Evolutionary conservation across 2,113 vertebrate species (phyloP), one percentile per base, ranked within the genome.

Genomic region (Abramis brama): DNA sequence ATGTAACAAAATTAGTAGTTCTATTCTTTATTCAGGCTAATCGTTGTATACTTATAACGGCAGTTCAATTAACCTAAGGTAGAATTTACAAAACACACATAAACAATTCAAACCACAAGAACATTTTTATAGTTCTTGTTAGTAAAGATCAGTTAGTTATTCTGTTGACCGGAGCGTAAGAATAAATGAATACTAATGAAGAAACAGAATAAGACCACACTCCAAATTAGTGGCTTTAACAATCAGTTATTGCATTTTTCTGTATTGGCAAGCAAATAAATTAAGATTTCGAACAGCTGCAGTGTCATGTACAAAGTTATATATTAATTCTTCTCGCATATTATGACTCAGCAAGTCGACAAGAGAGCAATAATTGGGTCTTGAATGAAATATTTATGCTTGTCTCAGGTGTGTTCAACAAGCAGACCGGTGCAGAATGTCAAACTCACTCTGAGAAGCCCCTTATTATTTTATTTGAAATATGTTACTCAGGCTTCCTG

Each of bases 351-450:
- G 79, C 64, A 74, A 60, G 30, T 74, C 43, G 13, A 78, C 25
- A 39, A 73, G 25, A 75, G 50, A 64, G 59, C 60, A 66, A 66
- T 81, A 81, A 81, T 64, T 80, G 68, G 79, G 70, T 86, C n/a
- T 76, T 86, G 23, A 86, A 84, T 86, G 55, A 86, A 75, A 84
- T 62, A 77, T 60, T 19, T n/a, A 43, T 59, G 68, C 68, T 76
- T 45, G 43, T 77, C 76, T 77, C 62, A 75, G 78, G 57, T 84
- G 83, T 86, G 83, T 87, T 90, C 89, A 87, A 83, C 79, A 89
- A 86, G 81, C 82, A 87, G 86, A 87, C 75, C 21, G 86, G 86
- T 84, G 84, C 83, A 68, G 15, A 74, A 76, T 75, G 77, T 60
- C 43, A 59, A 33, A 33, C 39, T 30, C 79, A 33, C 68, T 13